Evolutionary conservation across 2,888 invertebrate species (phyloP).

Genomic region (Drosophila mulleri): DNA sequence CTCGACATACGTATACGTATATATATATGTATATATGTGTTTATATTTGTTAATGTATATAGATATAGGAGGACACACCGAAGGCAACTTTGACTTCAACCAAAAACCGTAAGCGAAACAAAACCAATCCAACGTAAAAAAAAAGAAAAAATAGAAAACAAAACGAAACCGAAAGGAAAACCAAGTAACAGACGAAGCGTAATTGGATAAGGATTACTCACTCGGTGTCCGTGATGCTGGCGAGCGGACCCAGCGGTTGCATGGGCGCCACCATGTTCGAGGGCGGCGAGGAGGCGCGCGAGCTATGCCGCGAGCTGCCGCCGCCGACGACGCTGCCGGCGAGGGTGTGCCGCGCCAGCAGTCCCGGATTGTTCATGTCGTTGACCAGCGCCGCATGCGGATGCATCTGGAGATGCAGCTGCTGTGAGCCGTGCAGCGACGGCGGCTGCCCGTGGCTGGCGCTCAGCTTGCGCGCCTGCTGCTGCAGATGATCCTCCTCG

Average conservation of each 20-base stretch:
- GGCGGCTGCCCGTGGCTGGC: conserved; percentile 63
- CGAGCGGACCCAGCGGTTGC: conserved; percentile 87
- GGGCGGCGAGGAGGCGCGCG: conserved; percentile 85
- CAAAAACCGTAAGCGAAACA: conserved; percentile 5
- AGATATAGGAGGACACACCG: conserved; percentile 26
- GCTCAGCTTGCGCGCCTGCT: conserved; percentile 79
- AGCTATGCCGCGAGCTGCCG: conserved; percentile 82
- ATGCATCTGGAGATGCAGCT: conserved; percentile 60
- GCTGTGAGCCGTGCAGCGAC: conserved; percentile 75
- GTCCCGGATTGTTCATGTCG: conserved; percentile 86
- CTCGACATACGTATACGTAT: neutral
- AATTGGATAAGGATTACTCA: conserved; percentile 84
- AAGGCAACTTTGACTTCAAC: neutral
- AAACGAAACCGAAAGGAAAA: neutral
- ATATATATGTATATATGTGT: neutral
- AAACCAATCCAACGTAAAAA: neutral
- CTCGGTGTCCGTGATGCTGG: conserved; percentile 89
- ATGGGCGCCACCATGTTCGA: conserved; percentile 86
- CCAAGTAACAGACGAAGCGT: neutral
- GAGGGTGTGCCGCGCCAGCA: conserved; percentile 77
- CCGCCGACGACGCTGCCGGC: conserved; percentile 63
- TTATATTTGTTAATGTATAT: neutral
- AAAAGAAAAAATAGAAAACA: neutral
- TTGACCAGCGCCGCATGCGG: conserved; percentile 82
- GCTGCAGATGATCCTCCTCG: conserved; percentile 90